Evolutionary conservation across 37 sponge, comb jelly and placozoan species (phyloP), one percentile per base, ranked within the genome.

Genomic region (Ianthella basta): DNA sequence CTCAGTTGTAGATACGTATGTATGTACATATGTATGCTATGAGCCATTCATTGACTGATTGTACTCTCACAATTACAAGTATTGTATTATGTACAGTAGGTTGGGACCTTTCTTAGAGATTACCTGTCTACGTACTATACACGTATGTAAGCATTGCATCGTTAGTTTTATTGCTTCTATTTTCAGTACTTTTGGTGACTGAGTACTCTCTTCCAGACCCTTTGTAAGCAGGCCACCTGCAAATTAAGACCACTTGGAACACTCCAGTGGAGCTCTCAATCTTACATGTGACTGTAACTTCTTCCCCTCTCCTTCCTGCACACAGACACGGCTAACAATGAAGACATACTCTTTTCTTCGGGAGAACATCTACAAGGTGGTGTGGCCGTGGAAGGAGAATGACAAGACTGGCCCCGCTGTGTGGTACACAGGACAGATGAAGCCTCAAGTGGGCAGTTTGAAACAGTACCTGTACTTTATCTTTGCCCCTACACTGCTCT

Each of bases 311-410:
- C 50, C 50, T 25, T 80, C 39, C 38, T 61, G 5, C 69, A 68
- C 0, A 12, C 61, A 92, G 91, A 70, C 81, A 6, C 77, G 93
- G 10, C 88, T 93, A 14, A 83, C 85, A 0, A 85, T 96, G 91
- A 96, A 96, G 56, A 72, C 85, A 34, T 87, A 93, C 64, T 92
- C 96, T 37, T 96, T 91, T 60, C 56, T 93, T 36, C 86, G 96
- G 33, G 96, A 96, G 84, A 96, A 90, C 83, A 94, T 89, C 13
- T 85, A 86, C 87, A 95, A 94, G 85, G 92, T 94, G 41, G 64
- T 94, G 6, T 73, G 82, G 60, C 95, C 95, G 14, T 91, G 91
- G 90, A 38, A 83, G 56, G 81, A 89, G 35, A 86, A 87, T 87
- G 90, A 91, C 40, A 83, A 83, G 57, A 39, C 66, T 3, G 93